A percentile compares a stretch with the other conserved stretches of the same genome.
Conservation (phyloP, 2,113 vertebrate genomes). For the Onychorhynchus coronatus region DNA sequence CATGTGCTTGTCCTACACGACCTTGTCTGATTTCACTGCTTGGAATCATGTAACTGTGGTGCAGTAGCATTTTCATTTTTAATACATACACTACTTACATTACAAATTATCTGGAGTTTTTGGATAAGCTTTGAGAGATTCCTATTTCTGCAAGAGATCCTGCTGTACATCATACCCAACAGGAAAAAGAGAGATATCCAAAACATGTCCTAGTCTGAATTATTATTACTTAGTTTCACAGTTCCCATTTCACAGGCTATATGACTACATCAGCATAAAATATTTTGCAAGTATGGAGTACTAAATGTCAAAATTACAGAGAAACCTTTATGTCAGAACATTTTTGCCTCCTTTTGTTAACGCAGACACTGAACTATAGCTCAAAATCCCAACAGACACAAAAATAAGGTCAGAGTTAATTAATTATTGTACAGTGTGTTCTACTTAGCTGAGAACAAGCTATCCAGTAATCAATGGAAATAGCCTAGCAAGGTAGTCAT, state of each 20-base stretch:
- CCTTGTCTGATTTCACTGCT: neutral
- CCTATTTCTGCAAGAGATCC: neutral
- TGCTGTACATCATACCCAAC: neutral
- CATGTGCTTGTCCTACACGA: neutral
- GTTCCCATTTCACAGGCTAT: neutral
- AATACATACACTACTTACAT: neutral
- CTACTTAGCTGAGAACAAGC: conserved; percentile 1
- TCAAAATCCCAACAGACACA: neutral
- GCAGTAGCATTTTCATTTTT: neutral
- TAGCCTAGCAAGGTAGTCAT: neutral
- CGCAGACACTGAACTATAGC: neutral
- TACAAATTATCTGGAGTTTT: neutral
- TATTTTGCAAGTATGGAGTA: neutral
- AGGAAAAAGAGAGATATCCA: neutral
- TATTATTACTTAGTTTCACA: neutral
- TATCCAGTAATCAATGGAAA: conserved; percentile 9
- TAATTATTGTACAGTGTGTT: conserved; percentile 15
- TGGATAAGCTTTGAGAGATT: neutral
- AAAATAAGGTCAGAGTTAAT: conserved; percentile 53
- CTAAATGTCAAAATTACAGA: neutral
- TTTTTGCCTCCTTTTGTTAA: neutral
- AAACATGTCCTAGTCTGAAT: neutral
- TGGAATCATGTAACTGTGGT: neutral
- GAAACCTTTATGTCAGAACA: neutral
- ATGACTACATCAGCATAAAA: neutral